Evolutionary conservation across 2,113 vertebrate species (phyloP).

Genomic region (Carollia perspicillata): DNA sequence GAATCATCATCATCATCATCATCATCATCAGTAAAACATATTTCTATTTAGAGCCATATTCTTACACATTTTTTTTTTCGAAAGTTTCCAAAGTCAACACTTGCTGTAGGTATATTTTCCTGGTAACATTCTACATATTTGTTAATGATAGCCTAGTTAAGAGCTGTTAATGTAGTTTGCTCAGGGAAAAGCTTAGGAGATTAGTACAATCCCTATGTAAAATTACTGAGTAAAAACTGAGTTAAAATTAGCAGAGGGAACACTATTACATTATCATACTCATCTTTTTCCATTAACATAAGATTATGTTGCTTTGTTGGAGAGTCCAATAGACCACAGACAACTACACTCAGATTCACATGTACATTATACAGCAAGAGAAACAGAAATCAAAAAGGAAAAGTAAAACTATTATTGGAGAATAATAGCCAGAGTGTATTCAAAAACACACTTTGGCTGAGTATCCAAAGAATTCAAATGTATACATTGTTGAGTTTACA

Average conservation of each 20-base stretch:
- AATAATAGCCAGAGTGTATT: neutral
- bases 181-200: neutral
- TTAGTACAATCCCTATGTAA: neutral
- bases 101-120: neutral
- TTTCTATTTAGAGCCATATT: neutral
- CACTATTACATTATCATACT: neutral
- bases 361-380: neutral
- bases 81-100: neutral
- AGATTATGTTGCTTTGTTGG: constrained; percentile 11
- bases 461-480: neutral
- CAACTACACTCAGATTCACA: neutral
- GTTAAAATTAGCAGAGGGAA: neutral
- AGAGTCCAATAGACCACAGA: neutral
- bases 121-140: neutral
- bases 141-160: neutral
- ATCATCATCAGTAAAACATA: neutral
- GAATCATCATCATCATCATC: neutral
- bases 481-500: neutral
- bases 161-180: neutral
- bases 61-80: neutral
- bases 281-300: neutral
- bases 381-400: neutral
- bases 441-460: neutral
- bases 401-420: neutral
- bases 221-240: neutral